Evolutionary conservation across 2,797 vertebrate species (phyloP).

Genomic region (Schizopygopsis malacanthus): DNA sequence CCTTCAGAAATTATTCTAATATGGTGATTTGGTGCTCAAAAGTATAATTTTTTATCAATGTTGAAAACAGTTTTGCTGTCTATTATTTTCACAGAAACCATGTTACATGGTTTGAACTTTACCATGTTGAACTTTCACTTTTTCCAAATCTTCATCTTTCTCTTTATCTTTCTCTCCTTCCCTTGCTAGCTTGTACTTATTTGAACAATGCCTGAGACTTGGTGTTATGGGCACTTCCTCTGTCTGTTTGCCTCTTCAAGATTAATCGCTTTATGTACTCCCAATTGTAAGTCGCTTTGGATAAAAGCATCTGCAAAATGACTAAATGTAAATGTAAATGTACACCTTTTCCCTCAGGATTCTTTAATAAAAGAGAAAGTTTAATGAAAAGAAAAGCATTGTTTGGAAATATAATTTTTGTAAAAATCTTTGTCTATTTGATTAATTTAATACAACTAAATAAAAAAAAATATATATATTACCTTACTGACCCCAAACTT

Average conservation of each 20-base stretch:
- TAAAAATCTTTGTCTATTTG: background rate
- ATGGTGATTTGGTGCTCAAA: background rate
- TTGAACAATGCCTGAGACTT: no score
- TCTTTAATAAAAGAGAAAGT: background rate
- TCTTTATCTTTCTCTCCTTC: no score
- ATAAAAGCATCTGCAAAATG: no score
- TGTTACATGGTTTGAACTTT: no score
- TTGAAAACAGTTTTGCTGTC: background rate
- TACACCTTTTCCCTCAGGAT: background rate
- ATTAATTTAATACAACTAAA: background rate
- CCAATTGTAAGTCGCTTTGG: no score
- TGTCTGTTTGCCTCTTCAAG: no score
- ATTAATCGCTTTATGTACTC: no score
- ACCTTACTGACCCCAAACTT: background rate
- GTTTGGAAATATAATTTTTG: background rate
- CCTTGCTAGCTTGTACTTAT: no score
- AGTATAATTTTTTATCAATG: background rate
- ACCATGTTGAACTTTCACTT: no score
- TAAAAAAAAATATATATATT: background rate
- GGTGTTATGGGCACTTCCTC: no score
- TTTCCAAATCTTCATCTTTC: no score
- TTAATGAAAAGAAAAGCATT: background rate
- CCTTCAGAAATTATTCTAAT: background rate
- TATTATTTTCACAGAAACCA: background rate
- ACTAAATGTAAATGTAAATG: no score